Conservation (phyloP, 2,797 vertebrate species). For the Hipposideros larvatus region DNA sequence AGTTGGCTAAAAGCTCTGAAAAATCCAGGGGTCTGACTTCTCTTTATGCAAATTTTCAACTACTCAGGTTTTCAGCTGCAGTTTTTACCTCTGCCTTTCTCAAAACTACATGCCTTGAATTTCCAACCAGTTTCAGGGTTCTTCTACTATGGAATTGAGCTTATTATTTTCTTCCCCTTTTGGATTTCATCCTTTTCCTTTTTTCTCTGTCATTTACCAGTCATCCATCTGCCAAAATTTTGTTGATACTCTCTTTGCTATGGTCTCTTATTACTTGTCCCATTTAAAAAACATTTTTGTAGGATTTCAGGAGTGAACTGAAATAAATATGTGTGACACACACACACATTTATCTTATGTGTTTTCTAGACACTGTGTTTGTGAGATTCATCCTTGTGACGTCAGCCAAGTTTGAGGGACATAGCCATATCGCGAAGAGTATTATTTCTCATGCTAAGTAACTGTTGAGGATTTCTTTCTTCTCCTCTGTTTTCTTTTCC, state of each 20-base stretch:
- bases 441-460: neutral
- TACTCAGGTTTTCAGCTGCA: neutral
- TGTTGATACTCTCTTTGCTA: neutral
- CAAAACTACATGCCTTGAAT: neutral
- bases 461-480: neutral
- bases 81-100: neutral
- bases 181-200: neutral
- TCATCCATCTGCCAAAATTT: neutral
- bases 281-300: constrained; percentile 3
- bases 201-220: neutral
- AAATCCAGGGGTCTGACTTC: neutral
- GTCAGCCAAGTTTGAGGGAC: neutral
- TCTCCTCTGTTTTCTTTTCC: neutral
- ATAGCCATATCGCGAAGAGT: neutral
- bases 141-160: neutral
- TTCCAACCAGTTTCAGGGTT: neutral
- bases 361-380: neutral
- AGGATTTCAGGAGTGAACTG: neutral
- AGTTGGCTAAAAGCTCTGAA: neutral
- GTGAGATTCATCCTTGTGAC: neutral
- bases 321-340: neutral
- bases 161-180: neutral
- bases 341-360: neutral
- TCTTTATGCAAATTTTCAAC: neutral
- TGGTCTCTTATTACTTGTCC: neutral